Percentiles rank a stretch among this genome's conserved stretches.
Conservation (phyloP, 2,888 invertebrate genomes). For the Chrysolina oricalcia region DNA sequence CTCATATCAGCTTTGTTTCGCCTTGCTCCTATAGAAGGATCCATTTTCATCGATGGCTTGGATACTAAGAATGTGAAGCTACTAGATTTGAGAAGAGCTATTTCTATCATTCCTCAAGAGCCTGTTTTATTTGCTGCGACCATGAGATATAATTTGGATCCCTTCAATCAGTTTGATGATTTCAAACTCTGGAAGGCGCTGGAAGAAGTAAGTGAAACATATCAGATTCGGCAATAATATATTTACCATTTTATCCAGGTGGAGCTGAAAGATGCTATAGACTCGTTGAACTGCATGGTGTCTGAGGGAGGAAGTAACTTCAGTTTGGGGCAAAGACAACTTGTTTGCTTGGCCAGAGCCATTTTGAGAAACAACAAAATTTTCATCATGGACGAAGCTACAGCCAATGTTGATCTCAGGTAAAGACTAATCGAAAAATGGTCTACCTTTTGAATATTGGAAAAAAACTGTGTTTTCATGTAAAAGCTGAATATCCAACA, state of each 20-base stretch:
- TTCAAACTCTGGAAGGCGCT: conserved; percentile 85
- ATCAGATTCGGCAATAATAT: conserved; percentile 37
- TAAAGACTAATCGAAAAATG: conserved; percentile 72
- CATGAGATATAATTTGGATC: conserved; percentile 90
- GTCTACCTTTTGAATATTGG: too few relatives aligned
- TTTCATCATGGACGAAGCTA: conserved; percentile 91
- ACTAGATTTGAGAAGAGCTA: conserved; percentile 84
- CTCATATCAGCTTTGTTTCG: conserved; percentile 89
- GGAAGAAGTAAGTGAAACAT: conserved; percentile 73
- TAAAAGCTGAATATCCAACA: too few relatives aligned
- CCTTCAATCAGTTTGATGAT: conserved; percentile 84
- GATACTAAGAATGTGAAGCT: conserved; percentile 83
- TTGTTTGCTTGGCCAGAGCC: conserved; percentile 89
- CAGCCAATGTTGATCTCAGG: conserved; percentile 93
- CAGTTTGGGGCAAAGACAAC: conserved; percentile 90
- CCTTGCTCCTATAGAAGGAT: conserved; percentile 84
- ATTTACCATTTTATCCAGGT: conserved; percentile 78
- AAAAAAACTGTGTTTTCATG: conserved; percentile 70
- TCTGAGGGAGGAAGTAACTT: conserved; percentile 86
- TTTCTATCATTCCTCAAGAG: conserved; percentile 95
- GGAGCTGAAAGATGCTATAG: conserved; percentile 80
- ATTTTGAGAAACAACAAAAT: conserved; percentile 86
- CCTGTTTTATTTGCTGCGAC: conserved; percentile 90
- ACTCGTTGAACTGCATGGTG: conserved; percentile 79
- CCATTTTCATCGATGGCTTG: conserved; percentile 84